Conservation (phyloP, 2,797 vertebrate genomes). For the Nyctalus aviator region DNA sequence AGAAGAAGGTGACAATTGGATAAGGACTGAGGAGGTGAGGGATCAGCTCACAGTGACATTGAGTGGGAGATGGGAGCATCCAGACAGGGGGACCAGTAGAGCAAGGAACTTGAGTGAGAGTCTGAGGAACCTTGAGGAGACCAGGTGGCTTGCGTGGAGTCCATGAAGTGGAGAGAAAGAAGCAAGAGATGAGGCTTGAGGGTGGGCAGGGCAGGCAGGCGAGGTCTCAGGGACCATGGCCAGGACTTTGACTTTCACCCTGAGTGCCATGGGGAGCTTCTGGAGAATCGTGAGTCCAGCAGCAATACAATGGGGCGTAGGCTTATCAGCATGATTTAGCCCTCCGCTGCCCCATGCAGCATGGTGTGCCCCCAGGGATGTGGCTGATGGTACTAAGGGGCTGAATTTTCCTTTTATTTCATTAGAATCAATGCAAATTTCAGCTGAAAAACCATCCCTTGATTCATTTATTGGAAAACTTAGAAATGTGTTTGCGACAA, state of each 20-base stretch:
- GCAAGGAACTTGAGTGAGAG: neutral
- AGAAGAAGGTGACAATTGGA: neutral
- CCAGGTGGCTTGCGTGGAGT: fast-evolving
- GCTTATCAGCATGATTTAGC: neutral
- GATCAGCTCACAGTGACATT: no score
- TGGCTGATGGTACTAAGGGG: neutral
- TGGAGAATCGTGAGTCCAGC: neutral
- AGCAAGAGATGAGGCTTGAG: neutral
- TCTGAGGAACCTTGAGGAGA: neutral
- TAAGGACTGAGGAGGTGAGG: neutral
- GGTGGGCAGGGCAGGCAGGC: fast-evolving
- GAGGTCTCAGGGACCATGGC: no score
- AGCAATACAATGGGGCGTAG: fast-evolving
- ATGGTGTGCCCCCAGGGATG: neutral
- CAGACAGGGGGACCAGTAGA: neutral
- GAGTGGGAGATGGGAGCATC: neutral
- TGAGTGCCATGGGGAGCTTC: neutral
- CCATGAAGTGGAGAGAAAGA: neutral
- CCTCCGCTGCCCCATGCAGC: fast-evolving
- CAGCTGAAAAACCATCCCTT: constrained; percentile 32
- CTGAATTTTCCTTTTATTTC: neutral
- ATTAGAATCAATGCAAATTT: constrained; percentile 58
- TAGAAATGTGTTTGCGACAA: constrained; percentile 28
- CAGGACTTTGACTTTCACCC: neutral
- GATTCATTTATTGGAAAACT: constrained; percentile 61